Conservation (phyloP, 2,888 invertebrate genomes). For the Hololepta plana region DNA sequence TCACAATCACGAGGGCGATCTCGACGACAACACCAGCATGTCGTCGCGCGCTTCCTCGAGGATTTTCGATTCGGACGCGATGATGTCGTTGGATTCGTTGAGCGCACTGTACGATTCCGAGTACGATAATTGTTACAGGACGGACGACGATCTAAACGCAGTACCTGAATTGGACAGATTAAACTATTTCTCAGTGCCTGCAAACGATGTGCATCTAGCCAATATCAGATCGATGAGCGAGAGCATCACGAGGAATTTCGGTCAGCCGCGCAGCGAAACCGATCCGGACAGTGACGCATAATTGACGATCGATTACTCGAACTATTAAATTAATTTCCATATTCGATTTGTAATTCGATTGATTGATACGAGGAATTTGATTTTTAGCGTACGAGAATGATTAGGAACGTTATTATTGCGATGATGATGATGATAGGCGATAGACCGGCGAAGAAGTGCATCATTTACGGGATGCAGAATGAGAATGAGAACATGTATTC, state of each 20-base stretch:
- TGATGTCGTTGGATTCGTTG: slow-evolving; percentile 60
- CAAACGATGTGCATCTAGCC: slow-evolving; percentile 43
- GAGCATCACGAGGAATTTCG: slow-evolving; percentile 59
- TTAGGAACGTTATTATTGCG: too few species aligned
- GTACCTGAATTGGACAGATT: slow-evolving; percentile 25
- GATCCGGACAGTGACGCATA: slow-evolving; percentile 51
- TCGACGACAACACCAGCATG: slow-evolving; percentile 54
- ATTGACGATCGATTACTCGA: too few species aligned
- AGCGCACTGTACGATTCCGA: slow-evolving; percentile 70
- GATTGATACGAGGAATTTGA: too few species aligned
- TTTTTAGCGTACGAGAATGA: too few species aligned
- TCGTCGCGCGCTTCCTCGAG: slow-evolving; percentile 72
- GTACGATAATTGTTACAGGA: slow-evolving; percentile 44
- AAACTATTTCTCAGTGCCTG: slow-evolving; percentile 28
- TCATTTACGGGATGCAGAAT: too few species aligned
- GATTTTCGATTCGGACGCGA: slow-evolving; percentile 58
- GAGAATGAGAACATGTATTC: too few species aligned
- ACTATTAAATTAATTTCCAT: too few species aligned
- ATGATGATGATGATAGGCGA: too few species aligned
- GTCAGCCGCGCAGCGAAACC: slow-evolving; percentile 45
- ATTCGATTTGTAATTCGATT: too few species aligned
- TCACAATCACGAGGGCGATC: slow-evolving; percentile 31
- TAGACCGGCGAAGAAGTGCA: too few species aligned
- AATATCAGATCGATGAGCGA: slow-evolving; percentile 61
- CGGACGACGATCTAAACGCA: slow-evolving; percentile 29